Percentiles rank a stretch among this genome's conserved stretches.
Evolutionary conservation across 2,113 vertebrate genomes (phyloP).

Genomic region (Lanius collurio): DNA sequence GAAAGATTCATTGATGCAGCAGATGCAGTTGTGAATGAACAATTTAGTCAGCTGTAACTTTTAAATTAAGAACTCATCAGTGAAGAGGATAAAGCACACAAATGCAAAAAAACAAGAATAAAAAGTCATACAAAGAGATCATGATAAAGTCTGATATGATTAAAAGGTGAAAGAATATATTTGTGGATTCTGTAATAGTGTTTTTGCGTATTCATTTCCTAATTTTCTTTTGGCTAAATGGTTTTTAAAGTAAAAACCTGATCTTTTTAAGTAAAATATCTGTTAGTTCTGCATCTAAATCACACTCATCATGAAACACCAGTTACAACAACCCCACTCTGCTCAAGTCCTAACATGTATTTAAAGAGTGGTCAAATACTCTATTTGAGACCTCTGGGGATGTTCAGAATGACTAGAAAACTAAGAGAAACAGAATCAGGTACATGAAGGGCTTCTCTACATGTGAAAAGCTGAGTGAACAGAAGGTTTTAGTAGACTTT

Average conservation of each 20-base stretch:
- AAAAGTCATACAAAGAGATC: background rate
- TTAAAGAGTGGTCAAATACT: background rate
- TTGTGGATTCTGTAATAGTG: background rate
- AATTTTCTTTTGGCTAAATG: background rate
- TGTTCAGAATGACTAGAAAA: background rate
- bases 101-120: background rate
- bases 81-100: background rate
- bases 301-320: rapidly evolving
- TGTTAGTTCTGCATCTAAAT: background rate
- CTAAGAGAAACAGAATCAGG: background rate
- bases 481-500: background rate
- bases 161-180: background rate
- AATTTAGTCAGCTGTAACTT: background rate
- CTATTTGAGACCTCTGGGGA: background rate
- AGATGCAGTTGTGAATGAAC: background rate
- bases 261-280: background rate
- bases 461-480: background rate
- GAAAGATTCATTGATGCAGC: background rate
- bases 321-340: background rate
- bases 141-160: background rate
- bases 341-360: background rate
- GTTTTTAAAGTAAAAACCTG: background rate
- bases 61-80: background rate
- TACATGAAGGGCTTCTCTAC: background rate
- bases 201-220: background rate